Evolutionary conservation across 2,888 invertebrate species (phyloP).

Genomic region (Alloscopus bannaensis): DNA sequence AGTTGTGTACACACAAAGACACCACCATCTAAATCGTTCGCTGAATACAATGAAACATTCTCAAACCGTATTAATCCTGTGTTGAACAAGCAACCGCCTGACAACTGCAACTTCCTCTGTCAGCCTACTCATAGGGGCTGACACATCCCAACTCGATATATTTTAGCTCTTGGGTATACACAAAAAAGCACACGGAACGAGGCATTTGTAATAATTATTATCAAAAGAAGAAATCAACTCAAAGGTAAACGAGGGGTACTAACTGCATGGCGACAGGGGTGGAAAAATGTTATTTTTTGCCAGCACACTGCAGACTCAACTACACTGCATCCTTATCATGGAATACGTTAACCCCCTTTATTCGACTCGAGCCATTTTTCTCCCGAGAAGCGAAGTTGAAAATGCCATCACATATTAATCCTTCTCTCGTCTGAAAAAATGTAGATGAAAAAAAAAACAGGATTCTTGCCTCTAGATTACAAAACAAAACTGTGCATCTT

Average conservation of each 20-base stretch:
- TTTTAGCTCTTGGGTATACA: neutral
- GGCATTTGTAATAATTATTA: no score
- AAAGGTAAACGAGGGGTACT: constrained; percentile 26
- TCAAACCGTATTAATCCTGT: no score
- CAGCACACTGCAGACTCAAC: constrained; percentile 9
- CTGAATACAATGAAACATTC: neutral
- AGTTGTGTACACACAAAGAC: no score
- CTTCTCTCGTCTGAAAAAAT: neutral
- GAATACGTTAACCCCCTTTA: constrained; percentile 60
- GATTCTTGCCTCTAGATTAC: no score
- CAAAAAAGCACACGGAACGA: no score
- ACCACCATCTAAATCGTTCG: no score
- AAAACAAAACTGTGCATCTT: no score
- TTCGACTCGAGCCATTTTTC: constrained; percentile 5
- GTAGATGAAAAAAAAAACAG: no score
- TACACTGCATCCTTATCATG: constrained; percentile 49
- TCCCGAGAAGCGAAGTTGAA: constrained; percentile 39
- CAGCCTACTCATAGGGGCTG: constrained; percentile 15
- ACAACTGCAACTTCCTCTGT: constrained; percentile 53
- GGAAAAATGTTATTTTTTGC: constrained; percentile 41
- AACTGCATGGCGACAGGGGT: constrained; percentile 31
- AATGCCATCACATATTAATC: constrained; percentile 34
- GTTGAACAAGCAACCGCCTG: constrained; percentile 43
- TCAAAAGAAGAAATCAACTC: constrained; percentile 45
- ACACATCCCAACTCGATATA: constrained; percentile 23